Conservation (phyloP, 2,113 vertebrate genomes). For the Megaleporinus macrocephalus region DNA sequence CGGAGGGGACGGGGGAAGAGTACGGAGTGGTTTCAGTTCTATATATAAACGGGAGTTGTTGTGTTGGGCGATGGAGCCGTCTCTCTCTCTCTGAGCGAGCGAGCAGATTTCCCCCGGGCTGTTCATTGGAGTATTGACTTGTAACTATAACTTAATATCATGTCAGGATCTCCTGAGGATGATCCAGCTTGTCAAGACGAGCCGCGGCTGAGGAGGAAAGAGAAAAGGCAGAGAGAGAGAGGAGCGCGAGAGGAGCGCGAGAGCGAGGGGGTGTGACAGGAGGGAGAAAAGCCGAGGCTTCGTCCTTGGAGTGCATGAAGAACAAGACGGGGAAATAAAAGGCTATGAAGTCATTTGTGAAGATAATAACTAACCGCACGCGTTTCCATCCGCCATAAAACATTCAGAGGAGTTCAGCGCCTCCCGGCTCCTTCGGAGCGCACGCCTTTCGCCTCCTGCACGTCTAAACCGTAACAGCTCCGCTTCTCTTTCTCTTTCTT, state of each 20-base stretch:
- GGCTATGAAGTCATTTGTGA: constrained; percentile 86
- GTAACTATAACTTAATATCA: constrained; percentile 91
- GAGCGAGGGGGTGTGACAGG: constrained; percentile 41
- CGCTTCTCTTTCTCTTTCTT: background rate
- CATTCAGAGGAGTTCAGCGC: constrained; percentile 77
- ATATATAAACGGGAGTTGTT: constrained; percentile 88
- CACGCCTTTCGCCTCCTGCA: constrained; percentile 55
- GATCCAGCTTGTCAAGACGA: constrained; percentile 83
- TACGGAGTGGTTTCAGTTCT: constrained; percentile 75
- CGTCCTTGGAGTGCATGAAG: constrained; percentile 75
- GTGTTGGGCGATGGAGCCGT: constrained; percentile 85
- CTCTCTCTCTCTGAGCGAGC: constrained; percentile 76
- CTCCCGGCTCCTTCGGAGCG: constrained; percentile 59
- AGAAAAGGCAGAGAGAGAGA: background rate
- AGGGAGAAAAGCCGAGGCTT: constrained; percentile 45
- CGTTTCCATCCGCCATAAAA: constrained; percentile 81
- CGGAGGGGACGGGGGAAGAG: background rate
- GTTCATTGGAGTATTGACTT: constrained; percentile 85
- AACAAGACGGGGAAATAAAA: constrained; percentile 78
- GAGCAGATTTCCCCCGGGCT: constrained; percentile 87
- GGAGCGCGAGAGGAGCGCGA: background rate
- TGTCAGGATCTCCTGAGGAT: constrained; percentile 90
- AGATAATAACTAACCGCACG: constrained; percentile 83
- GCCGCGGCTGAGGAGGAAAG: constrained; percentile 22
- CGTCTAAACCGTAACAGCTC: background rate